Conservation (phyloP, 92 coral and sea anemone genomes). For the Montipora capitata region DNA sequence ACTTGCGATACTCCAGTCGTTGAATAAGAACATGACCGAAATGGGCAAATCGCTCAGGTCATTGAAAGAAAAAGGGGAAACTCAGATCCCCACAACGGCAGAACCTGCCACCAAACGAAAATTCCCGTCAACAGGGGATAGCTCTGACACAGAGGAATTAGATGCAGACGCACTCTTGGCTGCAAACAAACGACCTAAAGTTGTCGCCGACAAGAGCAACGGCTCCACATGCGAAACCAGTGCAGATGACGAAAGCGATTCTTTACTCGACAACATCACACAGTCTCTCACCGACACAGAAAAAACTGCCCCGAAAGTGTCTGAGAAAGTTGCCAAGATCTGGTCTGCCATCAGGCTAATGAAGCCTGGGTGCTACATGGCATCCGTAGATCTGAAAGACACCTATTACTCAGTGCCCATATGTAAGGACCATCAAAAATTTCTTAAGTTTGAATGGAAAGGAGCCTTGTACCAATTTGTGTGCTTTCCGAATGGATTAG, state of each 20-base stretch:
- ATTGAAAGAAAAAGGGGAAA: conserved; percentile 17
- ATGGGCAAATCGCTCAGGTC: not conserved
- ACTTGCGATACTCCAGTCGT: not conserved
- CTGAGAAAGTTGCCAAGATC: too few species aligned
- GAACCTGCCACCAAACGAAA: not conserved
- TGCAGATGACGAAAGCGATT: too few species aligned
- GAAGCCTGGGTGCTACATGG: conserved; percentile 37
- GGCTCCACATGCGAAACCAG: too few species aligned
- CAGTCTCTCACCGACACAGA: too few species aligned
- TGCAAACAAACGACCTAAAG: too few species aligned
- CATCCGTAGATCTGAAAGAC: not conserved
- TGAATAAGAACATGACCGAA: conserved; percentile 16
- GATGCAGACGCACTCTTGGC: conserved; percentile 8
- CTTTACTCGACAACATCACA: too few species aligned
- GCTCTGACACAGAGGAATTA: conserved; percentile 13
- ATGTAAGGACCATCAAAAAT: conserved; percentile 20
- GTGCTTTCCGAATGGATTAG: conserved; percentile 67
- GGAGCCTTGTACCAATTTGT: conserved; percentile 42
- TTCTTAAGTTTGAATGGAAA: conserved; percentile 58
- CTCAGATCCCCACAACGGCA: not conserved
- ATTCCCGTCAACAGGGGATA: conserved; percentile 2
- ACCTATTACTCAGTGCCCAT: conserved; percentile 41
- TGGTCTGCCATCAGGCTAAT: conserved; percentile 13
- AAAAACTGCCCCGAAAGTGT: too few species aligned
- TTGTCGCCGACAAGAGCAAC: too few species aligned